phyloP scores from a whole-genome alignment of 2,797 vertebrate genomes.

The Catharus ustulatus region DNA sequence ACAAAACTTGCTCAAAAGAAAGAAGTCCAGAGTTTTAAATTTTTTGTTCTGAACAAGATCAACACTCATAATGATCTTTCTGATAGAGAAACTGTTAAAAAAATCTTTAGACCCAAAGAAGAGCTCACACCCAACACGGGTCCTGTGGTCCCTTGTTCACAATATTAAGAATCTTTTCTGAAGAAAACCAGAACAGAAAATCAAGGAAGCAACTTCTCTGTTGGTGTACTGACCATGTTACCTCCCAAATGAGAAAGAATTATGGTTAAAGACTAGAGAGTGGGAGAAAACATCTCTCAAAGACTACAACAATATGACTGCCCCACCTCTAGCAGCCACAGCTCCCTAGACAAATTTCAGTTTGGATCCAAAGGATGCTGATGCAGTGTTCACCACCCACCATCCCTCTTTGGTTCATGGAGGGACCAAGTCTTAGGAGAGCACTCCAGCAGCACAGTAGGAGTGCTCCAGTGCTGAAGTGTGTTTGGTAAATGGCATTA shows the following conservation, averaged over 20 bases:
- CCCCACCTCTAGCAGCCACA: background rate
- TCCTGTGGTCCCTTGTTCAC: background rate
- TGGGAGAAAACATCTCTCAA: background rate
- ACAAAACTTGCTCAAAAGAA: background rate
- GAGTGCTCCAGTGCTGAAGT: background rate
- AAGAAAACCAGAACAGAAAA: background rate
- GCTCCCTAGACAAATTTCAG: background rate
- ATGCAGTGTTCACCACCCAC: background rate
- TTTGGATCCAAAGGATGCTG: background rate
- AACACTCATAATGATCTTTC: background rate
- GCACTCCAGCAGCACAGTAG: background rate
- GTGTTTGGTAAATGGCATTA: rapidly evolving
- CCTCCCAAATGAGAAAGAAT: background rate
- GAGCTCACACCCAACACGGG: background rate
- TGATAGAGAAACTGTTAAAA: background rate
- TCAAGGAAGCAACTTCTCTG: background rate
- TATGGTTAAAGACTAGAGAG: background rate
- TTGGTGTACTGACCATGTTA: background rate
- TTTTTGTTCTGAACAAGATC: background rate
- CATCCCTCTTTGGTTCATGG: background rate
- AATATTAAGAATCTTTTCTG: background rate
- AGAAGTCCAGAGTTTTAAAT: background rate
- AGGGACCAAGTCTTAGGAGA: background rate
- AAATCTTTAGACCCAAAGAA: background rate
- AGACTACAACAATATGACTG: rapidly evolving